Evolutionary conservation across 2,888 invertebrate genomes (phyloP), one percentile per base, ranked within the genome.

Genomic region (Ptilodon capucinus): DNA sequence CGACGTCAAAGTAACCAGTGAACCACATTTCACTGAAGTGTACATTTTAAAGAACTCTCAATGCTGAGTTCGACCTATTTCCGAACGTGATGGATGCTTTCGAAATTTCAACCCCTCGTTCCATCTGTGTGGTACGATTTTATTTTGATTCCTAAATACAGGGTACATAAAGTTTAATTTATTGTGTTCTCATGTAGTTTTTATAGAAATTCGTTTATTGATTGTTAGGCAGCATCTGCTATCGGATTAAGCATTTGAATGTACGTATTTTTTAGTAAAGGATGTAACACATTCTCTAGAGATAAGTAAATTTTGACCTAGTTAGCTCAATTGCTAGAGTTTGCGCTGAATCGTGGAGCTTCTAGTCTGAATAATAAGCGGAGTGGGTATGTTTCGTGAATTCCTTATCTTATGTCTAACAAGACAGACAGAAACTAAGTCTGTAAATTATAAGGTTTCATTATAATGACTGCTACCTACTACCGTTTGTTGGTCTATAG

Each of bases 51-150:
- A 80, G 72, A 67, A 68, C 64, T 61, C 68, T 68, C 65, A 73
- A 68, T 54, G 48, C 48, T 14, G 68, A 74, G 70, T 70, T 68
- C 76, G 79, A 79, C 82, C 84, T 74, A 81, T 73, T 76, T 81
- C 69, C 64, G 53, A 66, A 71, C 64, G 68, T 80, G 84, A 84
- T 81, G 76, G 81, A 83, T 82, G 74, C n/a, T n/a, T n/a, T n/a
- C n/a, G n/a, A n/a, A n/a, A 68, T 63, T 68, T 71, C 72, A 64
- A 70, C 73, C 70, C 64, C 77, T 74, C 71, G 55, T 61, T 68
- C 65, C 71, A 71, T 73, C 53, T 61, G 46, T 44, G 57, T 55
- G 53, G 40, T 30, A 21, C 55, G 51, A 65, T 69, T 39, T 13
- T 64, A 66, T 58, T 68, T 63, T 56, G 55, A 55, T 46, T 55